Evolutionary conservation across 2,888 invertebrate genomes (phyloP), one percentile per base, ranked within the genome.

Genomic region (Stenichneumon culpator): DNA sequence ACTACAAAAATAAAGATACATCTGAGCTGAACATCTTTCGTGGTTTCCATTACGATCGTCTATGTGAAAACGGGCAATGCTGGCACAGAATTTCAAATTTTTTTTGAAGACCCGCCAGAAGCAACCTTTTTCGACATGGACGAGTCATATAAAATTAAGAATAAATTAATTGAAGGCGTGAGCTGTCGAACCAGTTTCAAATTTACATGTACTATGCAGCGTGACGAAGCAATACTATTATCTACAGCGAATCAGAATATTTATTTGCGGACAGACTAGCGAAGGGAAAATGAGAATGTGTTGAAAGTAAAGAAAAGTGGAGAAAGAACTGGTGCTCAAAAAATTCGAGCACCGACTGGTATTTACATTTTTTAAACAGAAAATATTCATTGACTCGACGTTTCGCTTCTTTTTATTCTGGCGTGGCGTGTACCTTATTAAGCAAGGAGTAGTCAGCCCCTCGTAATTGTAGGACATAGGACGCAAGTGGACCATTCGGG

Each of bases 401-500:
- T 22, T 22, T 28, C 39, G 25, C n/a, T 67, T 52, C 2, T 81
- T 84, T 87, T 79, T 86, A 72, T 91, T 92, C 92, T 92, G 92
- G 92, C 92, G 90, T 92, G 91, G 91, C 92, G 92, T 93, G 90
- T 94, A 97, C 97, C 96, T 97, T 96, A 89, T 97, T 95, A 87
- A 96, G 95, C 82, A 89, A 89, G 88, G 95, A 95, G 90, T 95
- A 95, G 85, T 96, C 95, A 89, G 95, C 95, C 44, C 93, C 93
- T 91, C 93, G 93, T 89, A 98, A 95, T 90, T 96, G 95, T 87
- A 98, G 95, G 88, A 97, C 97, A 94, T 98, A 99, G 87, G 98
- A 97, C 85, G 97, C 96, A 89, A 99, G 95, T 57, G 98, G 98
- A 87, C 98, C 98, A 94, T 98, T 98, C 74, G 97, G 97, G 92